phyloP scores from a whole-genome alignment of 2,888 invertebrate genomes.

The Drosophila hamatofila region DNA sequence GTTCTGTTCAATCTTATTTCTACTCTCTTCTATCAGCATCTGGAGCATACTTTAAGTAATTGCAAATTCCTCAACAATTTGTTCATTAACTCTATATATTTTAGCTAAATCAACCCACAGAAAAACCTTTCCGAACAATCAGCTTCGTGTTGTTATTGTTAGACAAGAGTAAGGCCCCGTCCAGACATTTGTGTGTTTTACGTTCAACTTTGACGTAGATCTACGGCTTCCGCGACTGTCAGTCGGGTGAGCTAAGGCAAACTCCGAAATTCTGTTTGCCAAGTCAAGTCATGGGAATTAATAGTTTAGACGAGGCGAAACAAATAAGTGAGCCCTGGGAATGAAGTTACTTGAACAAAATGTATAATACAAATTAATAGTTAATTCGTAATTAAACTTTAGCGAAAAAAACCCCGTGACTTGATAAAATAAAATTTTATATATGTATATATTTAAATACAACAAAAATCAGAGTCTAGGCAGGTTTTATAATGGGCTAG shows the following conservation, averaged over 20 bases:
- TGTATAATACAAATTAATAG: background rate
- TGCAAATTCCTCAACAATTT: background rate
- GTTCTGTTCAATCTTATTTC: too few species aligned
- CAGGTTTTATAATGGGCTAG: background rate
- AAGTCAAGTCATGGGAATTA: slow-evolving; percentile 28
- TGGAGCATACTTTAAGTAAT: background rate
- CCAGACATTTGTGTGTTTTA: slow-evolving; percentile 37
- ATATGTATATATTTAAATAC: slow-evolving; percentile 9
- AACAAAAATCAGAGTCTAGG: background rate
- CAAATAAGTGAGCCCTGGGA: slow-evolving; percentile 10
- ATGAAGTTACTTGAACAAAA: slow-evolving; percentile 5
- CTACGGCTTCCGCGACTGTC: slow-evolving; percentile 24
- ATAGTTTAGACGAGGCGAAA: slow-evolving; percentile 8
- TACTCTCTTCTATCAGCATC: too few species aligned
- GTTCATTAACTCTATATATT: background rate
- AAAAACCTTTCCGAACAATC: background rate
- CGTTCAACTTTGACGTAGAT: slow-evolving; percentile 33
- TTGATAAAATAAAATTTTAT: background rate
- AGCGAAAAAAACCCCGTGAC: slow-evolving; percentile 12
- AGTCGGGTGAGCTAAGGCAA: slow-evolving; percentile 14
- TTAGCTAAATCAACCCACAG: background rate
- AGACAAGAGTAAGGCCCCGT: background rate
- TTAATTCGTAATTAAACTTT: slow-evolving; percentile 7
- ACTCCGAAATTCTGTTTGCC: slow-evolving; percentile 11
- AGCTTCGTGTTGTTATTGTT: background rate